Evolutionary conservation across 2,113 vertebrate genomes (phyloP).

Genomic region (Sylvietta virens): DNA sequence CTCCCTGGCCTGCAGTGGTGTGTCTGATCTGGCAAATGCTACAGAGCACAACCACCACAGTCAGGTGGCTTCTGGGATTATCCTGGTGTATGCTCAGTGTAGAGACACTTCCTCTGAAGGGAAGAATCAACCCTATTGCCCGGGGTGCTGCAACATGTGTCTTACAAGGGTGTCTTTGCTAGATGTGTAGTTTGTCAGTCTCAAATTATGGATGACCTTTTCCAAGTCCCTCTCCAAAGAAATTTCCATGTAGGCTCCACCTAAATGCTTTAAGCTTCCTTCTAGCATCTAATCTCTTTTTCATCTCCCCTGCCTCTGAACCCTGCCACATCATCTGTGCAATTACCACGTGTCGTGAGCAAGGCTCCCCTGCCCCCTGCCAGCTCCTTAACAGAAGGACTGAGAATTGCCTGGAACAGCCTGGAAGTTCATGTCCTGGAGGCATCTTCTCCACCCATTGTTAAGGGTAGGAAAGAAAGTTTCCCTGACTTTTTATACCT

Average conservation of each 20-base stretch:
- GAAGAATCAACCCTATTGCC: neutral
- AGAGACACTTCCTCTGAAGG: neutral
- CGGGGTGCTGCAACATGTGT: neutral
- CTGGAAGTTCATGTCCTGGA: neutral
- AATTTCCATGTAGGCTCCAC: neutral
- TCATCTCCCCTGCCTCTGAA: neutral
- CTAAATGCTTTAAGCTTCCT: neutral
- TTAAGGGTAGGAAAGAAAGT: neutral
- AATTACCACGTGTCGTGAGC: neutral
- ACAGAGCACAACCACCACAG: neutral
- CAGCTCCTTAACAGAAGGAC: neutral
- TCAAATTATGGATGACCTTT: neutral
- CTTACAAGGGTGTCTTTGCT: neutral
- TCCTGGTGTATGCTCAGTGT: neutral
- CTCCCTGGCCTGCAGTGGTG: neutral
- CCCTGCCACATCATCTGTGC: neutral
- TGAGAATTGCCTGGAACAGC: neutral
- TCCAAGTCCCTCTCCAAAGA: neutral
- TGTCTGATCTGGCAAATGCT: neutral
- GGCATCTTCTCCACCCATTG: neutral
- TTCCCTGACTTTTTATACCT: neutral
- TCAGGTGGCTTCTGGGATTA: neutral
- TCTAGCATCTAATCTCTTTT: neutral
- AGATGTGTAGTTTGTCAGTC: neutral
- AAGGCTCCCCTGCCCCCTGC: neutral